phyloP scores from a whole-genome alignment of 2,888 invertebrate species.

The Acanthacorydalis orientalis region DNA sequence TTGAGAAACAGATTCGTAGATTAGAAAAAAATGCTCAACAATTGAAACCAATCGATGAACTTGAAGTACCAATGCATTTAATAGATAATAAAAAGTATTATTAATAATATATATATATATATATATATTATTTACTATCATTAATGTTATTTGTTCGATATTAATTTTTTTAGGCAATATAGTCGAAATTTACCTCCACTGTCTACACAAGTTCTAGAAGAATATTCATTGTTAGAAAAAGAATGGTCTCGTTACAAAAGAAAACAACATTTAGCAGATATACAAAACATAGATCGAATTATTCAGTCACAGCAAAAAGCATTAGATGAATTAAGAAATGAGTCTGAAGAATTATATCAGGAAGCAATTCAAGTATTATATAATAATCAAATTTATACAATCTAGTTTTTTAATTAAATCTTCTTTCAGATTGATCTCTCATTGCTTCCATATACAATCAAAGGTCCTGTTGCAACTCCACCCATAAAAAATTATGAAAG shows the following conservation, averaged over 20 bases:
- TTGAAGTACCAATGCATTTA: conserved; percentile 53
- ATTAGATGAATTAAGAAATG: conserved; percentile 57
- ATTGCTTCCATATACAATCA: conserved; percentile 47
- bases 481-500: conserved; percentile 62
- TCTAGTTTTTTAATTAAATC: conserved; percentile 5
- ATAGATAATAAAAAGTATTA: conserved; percentile 43
- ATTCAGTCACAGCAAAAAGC: conserved; percentile 58
- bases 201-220: conserved; percentile 41
- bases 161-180: conserved; percentile 27
- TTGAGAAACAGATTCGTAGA: conserved; percentile 74
- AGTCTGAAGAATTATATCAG: conserved; percentile 74
- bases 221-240: conserved; percentile 46
- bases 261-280: conserved; percentile 42
- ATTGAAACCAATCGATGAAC: conserved; percentile 79
- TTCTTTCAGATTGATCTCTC: conserved; percentile 48
- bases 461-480: conserved; percentile 71
- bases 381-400: neutral
- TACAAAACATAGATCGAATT: conserved; percentile 50
- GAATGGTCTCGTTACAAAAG: conserved; percentile 60
- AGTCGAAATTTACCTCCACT: conserved; percentile 30
- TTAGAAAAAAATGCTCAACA: conserved; percentile 67
- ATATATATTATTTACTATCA: neutral
- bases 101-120: no score
- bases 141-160: conserved; percentile 5
- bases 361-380: conserved; percentile 61